A percentile compares a stretch with the other conserved stretches of the same genome.
phyloP scores from a whole-genome alignment of 2,113 vertebrate genomes.

The Ictidomys tridecemlineatus region DNA sequence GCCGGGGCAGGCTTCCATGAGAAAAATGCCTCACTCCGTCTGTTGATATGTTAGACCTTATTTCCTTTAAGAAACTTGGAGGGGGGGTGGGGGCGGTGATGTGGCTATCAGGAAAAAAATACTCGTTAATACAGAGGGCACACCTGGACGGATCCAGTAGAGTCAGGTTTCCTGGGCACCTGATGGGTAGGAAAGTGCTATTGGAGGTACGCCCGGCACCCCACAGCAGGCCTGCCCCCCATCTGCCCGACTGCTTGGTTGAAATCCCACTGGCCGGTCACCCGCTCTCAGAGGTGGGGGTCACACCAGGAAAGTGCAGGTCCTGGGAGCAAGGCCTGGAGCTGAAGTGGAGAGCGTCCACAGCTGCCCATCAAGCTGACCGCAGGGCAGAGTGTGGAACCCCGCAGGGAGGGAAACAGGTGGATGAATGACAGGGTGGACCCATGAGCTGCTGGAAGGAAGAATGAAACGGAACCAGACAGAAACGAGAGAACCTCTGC shows the following conservation, averaged over 20 bases:
- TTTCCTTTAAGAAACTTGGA: constrained; percentile 9
- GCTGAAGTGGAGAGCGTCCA: neutral
- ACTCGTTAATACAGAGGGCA: neutral
- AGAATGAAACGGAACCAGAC: neutral
- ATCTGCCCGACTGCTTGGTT: neutral
- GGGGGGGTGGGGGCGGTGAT: neutral
- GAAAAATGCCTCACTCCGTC: neutral
- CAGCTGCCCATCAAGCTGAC: neutral
- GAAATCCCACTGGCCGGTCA: neutral
- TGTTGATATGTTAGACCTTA: neutral
- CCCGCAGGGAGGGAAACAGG: neutral
- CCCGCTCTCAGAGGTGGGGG: neutral
- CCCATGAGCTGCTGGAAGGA: neutral
- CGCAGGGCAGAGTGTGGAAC: neutral
- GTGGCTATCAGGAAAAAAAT: neutral
- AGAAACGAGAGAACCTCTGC: neutral
- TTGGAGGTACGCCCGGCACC: neutral
- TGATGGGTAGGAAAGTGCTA: neutral
- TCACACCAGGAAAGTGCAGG: neutral
- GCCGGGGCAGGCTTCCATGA: neutral
- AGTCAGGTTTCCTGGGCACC: neutral
- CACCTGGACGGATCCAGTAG: neutral
- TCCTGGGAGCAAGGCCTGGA: neutral
- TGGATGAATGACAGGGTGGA: neutral
- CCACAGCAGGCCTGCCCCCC: neutral